These are phyloP conservation scores for Cremastobaeus sp. DNA, from an alignment of 2,888 invertebrate species.

Conservation along the genomic window DNA sequence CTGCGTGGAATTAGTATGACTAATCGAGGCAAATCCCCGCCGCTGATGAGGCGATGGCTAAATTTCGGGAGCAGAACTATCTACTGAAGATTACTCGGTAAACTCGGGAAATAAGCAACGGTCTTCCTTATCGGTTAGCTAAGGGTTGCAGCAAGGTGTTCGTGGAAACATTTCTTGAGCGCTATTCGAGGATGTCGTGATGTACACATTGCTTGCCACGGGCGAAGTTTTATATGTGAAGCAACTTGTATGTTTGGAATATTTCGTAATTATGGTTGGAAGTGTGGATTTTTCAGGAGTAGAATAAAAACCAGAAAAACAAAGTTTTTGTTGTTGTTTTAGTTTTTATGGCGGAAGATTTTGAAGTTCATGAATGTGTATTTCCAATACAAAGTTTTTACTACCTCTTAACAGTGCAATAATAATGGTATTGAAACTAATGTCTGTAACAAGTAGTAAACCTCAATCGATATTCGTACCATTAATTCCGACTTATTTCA, in stretches of 20 bases:
- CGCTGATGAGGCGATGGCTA: constrained; percentile 36
- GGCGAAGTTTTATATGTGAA: constrained; percentile 30
- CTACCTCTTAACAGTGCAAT: not conserved
- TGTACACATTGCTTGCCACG: constrained; percentile 49
- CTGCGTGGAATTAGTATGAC: constrained; percentile 40
- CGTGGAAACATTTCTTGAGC: constrained; percentile 55
- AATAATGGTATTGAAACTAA: constrained; percentile 12
- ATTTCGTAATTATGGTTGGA: too few relatives aligned
- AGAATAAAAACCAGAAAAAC: too few relatives aligned
- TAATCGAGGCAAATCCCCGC: constrained; percentile 47
- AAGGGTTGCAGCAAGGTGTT: constrained; percentile 39
- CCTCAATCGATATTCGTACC: constrained; percentile 29
- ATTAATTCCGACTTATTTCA: constrained; percentile 27
- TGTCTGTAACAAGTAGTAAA: constrained; percentile 28
- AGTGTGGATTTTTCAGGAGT: too few relatives aligned
- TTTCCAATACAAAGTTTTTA: too few relatives aligned
- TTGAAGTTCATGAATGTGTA: not conserved
- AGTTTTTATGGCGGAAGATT: constrained; percentile 62
- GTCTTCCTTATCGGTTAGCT: constrained; percentile 41
- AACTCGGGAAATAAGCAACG: constrained; percentile 70
- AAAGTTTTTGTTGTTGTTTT: too few relatives aligned
- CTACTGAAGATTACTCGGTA: constrained; percentile 71
- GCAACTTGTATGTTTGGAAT: constrained; percentile 40
- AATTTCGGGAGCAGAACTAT: constrained; percentile 55
- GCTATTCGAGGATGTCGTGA: constrained; percentile 41